A percentile compares a stretch with the other conserved stretches of the same genome.
Evolutionary conservation across 2,888 invertebrate species (phyloP).

Genomic region (Pyrgus malvae): DNA sequence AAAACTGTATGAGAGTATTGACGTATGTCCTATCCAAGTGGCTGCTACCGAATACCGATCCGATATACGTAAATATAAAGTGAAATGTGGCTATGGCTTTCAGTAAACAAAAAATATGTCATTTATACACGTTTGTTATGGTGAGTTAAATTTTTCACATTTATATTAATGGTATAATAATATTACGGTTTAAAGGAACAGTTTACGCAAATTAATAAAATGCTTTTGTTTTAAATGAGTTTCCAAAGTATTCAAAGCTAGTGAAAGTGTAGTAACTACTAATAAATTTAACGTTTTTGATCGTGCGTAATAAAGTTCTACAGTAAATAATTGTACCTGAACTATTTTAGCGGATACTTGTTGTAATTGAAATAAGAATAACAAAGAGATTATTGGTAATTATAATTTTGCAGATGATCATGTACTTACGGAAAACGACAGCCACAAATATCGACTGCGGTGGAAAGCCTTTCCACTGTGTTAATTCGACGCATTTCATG

Average conservation of each 20-base stretch:
- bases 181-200: too few species aligned
- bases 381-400: background rate
- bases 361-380: too few species aligned
- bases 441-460: constrained; percentile 63
- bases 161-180: background rate
- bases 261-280: too few species aligned
- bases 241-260: too few species aligned
- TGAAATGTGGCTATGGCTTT: constrained; percentile 58
- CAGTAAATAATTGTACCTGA: too few species aligned
- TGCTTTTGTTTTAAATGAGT: too few species aligned
- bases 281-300: too few species aligned
- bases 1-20: constrained; percentile 55
- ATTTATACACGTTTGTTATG: constrained; percentile 49
- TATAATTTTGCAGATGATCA: constrained; percentile 55
- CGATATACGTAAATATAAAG: constrained; percentile 25
- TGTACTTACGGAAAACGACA: constrained; percentile 40
- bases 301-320: too few species aligned
- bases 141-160: constrained; percentile 43
- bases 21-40: constrained; percentile 31
- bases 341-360: too few species aligned
- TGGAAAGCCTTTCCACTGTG: constrained; percentile 72
- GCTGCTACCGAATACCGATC: constrained; percentile 42
- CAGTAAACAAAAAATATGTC: constrained; percentile 46
- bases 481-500: constrained; percentile 72
- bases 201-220: background rate